Base-by-base conservation (phyloP, 2,113 vertebrate species). In the Phyllostomus discolor region DNA sequence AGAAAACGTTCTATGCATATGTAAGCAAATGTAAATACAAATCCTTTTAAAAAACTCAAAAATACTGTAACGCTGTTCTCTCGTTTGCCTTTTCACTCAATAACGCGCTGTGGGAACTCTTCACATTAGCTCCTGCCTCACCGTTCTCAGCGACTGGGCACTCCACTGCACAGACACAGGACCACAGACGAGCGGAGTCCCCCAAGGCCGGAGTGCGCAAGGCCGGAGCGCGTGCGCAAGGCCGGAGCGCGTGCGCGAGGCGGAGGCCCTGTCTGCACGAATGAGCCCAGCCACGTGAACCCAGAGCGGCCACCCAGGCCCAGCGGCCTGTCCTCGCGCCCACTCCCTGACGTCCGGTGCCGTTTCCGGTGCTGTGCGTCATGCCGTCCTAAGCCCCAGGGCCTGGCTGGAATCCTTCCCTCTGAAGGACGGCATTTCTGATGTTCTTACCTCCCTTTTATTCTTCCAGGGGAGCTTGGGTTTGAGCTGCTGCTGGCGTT, bases 401-500 rank as follows among this genome's bases (percentile, higher is more conserved):
- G n/a, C 28, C 57, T 75, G 67, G 70, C 1, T 90, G 57, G 10
- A 90, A 78, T 33, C 38, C 73, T 73, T 81, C 69, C 80, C 75
- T 7, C 17, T 46, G 72, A 70, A 95, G 19, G 35, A 9, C 26
- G 66, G 1, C 20, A 75, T 75, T 86, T 94, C 94, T 85, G 97
- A 94, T 24, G 24, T 95, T 98, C 98, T 90, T 93, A 99, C 99
- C 99, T 99, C 97, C 98, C 99, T 98, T 99, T 99, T 98, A 99
- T 99, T 97, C 99, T 99, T 70, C 99, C 99, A 15, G 99, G 99
- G 90, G 99, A 99, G 96, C 99, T 99, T 67, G 99, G 99, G 97
- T 99, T 99, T 93, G 99, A 99, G 88, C 99, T 99, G 94, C 99
- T 99, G 98, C 99, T 99, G 50, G 99, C 99, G 94, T 99, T 99